Conservation (phyloP, 2,113 vertebrate species). For the Macroglossus sobrinus region DNA sequence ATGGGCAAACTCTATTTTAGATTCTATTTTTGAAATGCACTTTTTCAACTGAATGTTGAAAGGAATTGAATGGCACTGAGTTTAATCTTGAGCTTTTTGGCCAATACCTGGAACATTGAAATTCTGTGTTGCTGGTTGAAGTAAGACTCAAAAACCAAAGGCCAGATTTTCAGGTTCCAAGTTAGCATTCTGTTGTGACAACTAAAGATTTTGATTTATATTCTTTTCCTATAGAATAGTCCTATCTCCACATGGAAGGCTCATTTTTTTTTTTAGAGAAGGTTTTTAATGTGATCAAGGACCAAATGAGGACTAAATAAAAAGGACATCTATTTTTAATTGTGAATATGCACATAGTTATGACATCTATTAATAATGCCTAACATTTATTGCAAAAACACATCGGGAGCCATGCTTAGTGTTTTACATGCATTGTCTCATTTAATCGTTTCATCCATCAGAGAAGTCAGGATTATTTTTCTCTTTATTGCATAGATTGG, state of each 20-base stretch:
- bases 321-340: not conserved
- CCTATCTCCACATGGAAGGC: not conserved
- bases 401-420: not conserved
- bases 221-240: not conserved
- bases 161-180: not conserved
- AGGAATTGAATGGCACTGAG: not conserved
- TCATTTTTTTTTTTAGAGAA: not conserved
- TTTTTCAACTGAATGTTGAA: not conserved
- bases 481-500: conserved; percentile 43
- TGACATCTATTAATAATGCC: not conserved
- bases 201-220: not conserved
- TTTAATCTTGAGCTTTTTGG: not conserved
- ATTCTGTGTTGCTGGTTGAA: not conserved
- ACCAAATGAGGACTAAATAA: not conserved
- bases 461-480: conserved; percentile 25
- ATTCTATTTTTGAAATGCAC: not conserved
- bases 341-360: not conserved
- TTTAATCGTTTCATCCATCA: not conserved
- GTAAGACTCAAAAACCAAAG: not conserved
- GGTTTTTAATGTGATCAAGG: not conserved
- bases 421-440: not conserved
- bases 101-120: no score
- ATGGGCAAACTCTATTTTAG: not conserved
- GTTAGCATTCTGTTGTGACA: not conserved
- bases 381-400: not conserved